Conservation (phyloP, 1,140 invertebrate genomes). For the Ceratosolen solmsi region DNA sequence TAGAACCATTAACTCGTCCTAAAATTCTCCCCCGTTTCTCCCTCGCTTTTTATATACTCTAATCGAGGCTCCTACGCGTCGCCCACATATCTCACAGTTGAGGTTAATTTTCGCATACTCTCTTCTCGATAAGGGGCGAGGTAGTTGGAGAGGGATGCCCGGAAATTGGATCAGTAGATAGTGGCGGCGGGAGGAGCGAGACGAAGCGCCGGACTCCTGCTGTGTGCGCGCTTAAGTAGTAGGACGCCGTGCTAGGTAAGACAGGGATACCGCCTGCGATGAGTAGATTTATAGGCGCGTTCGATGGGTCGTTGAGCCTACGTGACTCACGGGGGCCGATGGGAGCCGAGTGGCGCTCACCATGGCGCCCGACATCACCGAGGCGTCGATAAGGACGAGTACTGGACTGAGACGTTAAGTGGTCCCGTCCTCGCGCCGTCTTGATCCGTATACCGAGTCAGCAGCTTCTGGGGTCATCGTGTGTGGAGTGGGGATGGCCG, state of each 20-base stretch:
- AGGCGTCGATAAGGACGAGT: background rate
- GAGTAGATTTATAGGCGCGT: background rate
- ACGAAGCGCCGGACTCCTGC: background rate
- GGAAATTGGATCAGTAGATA: background rate
- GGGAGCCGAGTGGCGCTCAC: background rate
- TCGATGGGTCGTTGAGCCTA: background rate
- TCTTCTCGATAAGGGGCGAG: background rate
- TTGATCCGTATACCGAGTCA: background rate
- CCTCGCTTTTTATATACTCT: background rate
- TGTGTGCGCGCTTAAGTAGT: constrained; percentile 13
- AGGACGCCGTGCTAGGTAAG: background rate
- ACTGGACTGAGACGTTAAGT: background rate
- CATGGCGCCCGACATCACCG: background rate
- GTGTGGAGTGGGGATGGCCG: no score
- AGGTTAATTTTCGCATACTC: constrained; percentile 5
- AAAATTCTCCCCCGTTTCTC: background rate
- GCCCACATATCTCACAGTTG: background rate
- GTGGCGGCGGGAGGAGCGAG: background rate
- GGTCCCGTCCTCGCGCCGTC: background rate
- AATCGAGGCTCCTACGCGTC: background rate
- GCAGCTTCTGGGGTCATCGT: background rate
- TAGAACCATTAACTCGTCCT: no score
- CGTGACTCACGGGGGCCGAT: background rate
- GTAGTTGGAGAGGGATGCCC: background rate
- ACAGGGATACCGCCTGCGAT: background rate